phyloP scores from a whole-genome alignment of 2,888 invertebrate genomes.

The Diadromus collaris region DNA sequence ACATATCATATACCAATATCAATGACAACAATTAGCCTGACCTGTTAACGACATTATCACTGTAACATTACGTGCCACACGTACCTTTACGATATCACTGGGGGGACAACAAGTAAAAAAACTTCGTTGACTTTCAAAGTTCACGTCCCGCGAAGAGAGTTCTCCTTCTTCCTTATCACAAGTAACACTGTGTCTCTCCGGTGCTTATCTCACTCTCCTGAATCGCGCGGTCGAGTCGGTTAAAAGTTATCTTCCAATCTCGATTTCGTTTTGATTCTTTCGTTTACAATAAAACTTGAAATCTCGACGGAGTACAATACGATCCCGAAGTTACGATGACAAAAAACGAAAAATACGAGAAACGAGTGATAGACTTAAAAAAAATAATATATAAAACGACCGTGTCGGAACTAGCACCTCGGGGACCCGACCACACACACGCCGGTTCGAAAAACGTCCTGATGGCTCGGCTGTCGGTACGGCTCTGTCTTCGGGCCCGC shows the following conservation, averaged over 20 bases:
- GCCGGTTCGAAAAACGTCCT: slow-evolving; percentile 70
- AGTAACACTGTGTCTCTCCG: slow-evolving; percentile 44
- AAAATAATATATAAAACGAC: slow-evolving; percentile 16
- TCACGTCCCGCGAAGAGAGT: not conserved
- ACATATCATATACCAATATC: not conserved
- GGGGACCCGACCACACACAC: slow-evolving; percentile 69
- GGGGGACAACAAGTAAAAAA: slow-evolving; percentile 59
- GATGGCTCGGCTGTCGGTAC: slow-evolving; percentile 79
- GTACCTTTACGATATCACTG: slow-evolving; percentile 69
- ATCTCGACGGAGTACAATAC: not conserved
- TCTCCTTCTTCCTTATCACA: slow-evolving; percentile 39
- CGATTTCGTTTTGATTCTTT: not conserved
- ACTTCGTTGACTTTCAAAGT: slow-evolving; percentile 29
- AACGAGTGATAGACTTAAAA: not conserved
- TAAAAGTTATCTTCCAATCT: not conserved
- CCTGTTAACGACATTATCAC: slow-evolving; percentile 22
- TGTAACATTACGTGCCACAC: slow-evolving; percentile 59
- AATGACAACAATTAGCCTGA: slow-evolving; percentile 11
- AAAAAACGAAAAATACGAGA: not conserved
- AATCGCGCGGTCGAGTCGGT: slow-evolving; percentile 22
- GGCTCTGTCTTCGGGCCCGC: slow-evolving; percentile 79
- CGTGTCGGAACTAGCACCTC: slow-evolving; percentile 51
- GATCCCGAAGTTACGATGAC: not conserved
- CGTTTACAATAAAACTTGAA: not conserved
- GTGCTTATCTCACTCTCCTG: slow-evolving; percentile 35